Conservation (phyloP, 2,888 invertebrate genomes). For the Ganaspis brasiliensis region DNA sequence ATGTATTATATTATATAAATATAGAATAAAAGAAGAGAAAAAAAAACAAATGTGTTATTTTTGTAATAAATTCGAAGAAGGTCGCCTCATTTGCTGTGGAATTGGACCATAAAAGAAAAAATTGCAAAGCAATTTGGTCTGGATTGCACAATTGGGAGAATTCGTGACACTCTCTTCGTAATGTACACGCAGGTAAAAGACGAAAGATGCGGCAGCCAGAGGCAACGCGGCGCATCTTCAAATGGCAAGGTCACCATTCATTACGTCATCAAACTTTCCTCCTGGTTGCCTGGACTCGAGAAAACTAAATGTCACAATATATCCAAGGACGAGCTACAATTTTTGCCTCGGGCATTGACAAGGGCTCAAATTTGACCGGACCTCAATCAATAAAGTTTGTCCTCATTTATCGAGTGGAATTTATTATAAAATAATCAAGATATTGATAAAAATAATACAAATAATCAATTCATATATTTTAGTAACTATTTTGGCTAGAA, state of each 20-base stretch:
- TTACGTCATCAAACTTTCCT: slow-evolving; percentile 65
- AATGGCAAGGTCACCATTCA: slow-evolving; percentile 64
- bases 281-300: slow-evolving; percentile 49
- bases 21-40: too few relatives aligned
- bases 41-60: too few relatives aligned
- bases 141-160: slow-evolving; percentile 36
- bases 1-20: too few relatives aligned
- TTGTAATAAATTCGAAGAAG: not conserved
- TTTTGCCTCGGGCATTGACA: slow-evolving; percentile 52
- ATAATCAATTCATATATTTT: too few relatives aligned
- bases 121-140: not conserved
- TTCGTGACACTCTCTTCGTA: slow-evolving; percentile 30
- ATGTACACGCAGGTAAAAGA: slow-evolving; percentile 53
- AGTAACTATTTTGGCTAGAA: too few relatives aligned
- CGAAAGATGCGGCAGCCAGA: slow-evolving; percentile 57
- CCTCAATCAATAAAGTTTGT: too few relatives aligned
- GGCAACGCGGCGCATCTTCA: slow-evolving; percentile 64
- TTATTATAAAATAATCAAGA: too few relatives aligned
- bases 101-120: slow-evolving; percentile 3
- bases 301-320: slow-evolving; percentile 65
- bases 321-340: slow-evolving; percentile 60
- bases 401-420: too few relatives aligned
- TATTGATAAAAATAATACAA: too few relatives aligned
- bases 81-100: not conserved
- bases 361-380: slow-evolving; percentile 44